A percentile compares a stretch with the other conserved stretches of the same genome.
phyloP scores from a whole-genome alignment of 2,113 vertebrate genomes.

The Marmota monax region DNA sequence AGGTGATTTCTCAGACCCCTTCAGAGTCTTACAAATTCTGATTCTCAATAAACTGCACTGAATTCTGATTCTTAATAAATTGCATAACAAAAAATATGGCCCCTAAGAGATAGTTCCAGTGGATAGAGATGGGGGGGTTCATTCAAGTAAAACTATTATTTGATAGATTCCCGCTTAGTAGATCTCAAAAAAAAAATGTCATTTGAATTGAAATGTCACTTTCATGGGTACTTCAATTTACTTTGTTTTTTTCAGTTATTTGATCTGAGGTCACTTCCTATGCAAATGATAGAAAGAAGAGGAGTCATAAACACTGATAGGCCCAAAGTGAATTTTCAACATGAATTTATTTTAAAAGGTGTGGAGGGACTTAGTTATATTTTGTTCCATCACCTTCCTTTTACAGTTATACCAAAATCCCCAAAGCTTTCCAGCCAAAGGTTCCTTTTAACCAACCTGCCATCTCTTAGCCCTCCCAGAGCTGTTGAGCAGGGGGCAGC shows the following conservation, averaged over 20 bases:
- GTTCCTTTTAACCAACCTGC: background rate
- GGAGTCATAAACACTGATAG: background rate
- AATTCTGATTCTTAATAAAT: background rate
- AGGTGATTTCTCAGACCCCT: background rate
- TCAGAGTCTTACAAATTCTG: slow-evolving; percentile 21
- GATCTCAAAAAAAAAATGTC: background rate
- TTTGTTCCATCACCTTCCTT: background rate
- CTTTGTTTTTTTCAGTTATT: background rate
- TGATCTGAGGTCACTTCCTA: background rate
- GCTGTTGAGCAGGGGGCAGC: background rate
- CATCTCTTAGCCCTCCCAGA: background rate
- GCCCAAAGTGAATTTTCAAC: slow-evolving; percentile 27
- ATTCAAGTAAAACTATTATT: background rate
- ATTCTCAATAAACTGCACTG: background rate
- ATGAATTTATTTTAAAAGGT: background rate
- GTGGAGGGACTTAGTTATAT: background rate
- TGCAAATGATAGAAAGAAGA: background rate
- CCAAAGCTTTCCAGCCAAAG: background rate
- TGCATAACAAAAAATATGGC: background rate
- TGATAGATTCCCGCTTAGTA: background rate
- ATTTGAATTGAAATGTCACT: slow-evolving; percentile 3
- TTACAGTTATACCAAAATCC: background rate
- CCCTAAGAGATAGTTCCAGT: background rate
- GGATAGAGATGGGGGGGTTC: rapidly evolving
- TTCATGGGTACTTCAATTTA: background rate